Conservation (phyloP, 2,113 vertebrate genomes). For the Xiphophorus hellerii region DNA sequence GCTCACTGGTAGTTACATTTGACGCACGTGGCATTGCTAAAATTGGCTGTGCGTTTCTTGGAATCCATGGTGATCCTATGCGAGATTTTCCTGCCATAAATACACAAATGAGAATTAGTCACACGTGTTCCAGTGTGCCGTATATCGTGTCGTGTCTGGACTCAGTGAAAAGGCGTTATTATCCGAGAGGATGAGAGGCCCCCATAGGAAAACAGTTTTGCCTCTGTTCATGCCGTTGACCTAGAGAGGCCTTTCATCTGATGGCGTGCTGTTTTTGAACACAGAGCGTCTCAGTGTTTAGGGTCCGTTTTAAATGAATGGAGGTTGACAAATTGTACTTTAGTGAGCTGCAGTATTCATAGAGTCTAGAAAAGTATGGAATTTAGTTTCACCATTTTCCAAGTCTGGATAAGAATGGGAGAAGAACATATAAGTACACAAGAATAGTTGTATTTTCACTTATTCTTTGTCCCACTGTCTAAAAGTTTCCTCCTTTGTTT, state of each 20-base stretch:
- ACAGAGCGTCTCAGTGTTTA: conserved; percentile 63
- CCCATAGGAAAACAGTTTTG: conserved; percentile 74
- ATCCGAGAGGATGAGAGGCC: conserved; percentile 40
- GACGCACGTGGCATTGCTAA: conserved; percentile 45
- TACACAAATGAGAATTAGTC: conserved; percentile 67
- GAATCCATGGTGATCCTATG: conserved; percentile 45
- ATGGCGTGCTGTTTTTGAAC: conserved; percentile 66
- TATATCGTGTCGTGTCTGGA: conserved; percentile 37
- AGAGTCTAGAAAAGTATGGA: background rate
- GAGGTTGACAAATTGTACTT: conserved; percentile 52
- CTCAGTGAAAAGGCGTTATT: conserved; percentile 65
- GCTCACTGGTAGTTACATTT: conserved; percentile 35
- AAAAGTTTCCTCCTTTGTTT: background rate
- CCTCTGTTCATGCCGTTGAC: conserved; percentile 72
- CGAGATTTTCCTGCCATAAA: conserved; percentile 56
- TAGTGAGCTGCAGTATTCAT: conserved; percentile 28
- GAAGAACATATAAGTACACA: background rate
- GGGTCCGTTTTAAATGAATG: conserved; percentile 26
- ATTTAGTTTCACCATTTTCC: no score
- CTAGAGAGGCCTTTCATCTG: conserved; percentile 65
- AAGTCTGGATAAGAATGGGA: background rate
- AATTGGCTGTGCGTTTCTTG: conserved; percentile 44
- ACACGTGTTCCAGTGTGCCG: conserved; percentile 56
- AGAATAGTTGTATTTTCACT: background rate
- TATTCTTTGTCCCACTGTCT: background rate